phyloP scores from a whole-genome alignment of 2,113 vertebrate genomes.

The Cyphomyrus discorhynchus region DNA sequence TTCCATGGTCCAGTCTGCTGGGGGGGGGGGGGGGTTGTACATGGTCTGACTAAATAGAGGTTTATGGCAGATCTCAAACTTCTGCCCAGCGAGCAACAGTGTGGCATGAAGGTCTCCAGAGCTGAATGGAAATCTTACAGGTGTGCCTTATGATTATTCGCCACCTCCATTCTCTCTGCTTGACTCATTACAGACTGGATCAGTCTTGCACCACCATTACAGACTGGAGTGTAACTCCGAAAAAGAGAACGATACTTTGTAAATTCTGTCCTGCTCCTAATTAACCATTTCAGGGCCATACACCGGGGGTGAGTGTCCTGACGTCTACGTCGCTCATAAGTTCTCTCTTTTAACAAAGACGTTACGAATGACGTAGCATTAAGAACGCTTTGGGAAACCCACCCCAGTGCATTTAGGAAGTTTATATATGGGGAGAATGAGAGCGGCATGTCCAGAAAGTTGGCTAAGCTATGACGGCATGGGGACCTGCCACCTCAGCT shows the following conservation, averaged over 20 bases:
- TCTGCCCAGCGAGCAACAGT: slow-evolving; percentile 92
- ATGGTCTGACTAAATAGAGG: slow-evolving; percentile 43
- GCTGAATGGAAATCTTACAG: slow-evolving; percentile 99
- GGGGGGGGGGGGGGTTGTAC: background rate
- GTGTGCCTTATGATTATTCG: slow-evolving; percentile 76
- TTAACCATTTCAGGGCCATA: background rate
- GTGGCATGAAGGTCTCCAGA: slow-evolving; percentile 80
- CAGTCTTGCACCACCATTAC: slow-evolving; percentile 70
- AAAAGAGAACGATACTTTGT: background rate
- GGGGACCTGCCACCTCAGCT: no score
- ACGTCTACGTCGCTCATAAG: no score
- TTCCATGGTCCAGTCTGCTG: background rate
- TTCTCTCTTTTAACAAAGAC: no score
- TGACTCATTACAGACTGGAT: slow-evolving; percentile 72
- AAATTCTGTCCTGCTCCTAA: background rate
- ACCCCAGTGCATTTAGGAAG: background rate
- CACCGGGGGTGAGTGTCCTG: no score
- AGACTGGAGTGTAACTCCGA: slow-evolving; percentile 23
- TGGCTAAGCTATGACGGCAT: background rate
- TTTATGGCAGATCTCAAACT: slow-evolving; percentile 85
- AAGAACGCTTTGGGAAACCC: no score
- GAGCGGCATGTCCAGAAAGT: background rate
- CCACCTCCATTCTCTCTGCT: slow-evolving; percentile 72
- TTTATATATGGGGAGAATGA: background rate
- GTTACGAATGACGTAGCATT: no score